Conservation (phyloP, 2,888 invertebrate species). For the Caenorhabditis angaria region DNA sequence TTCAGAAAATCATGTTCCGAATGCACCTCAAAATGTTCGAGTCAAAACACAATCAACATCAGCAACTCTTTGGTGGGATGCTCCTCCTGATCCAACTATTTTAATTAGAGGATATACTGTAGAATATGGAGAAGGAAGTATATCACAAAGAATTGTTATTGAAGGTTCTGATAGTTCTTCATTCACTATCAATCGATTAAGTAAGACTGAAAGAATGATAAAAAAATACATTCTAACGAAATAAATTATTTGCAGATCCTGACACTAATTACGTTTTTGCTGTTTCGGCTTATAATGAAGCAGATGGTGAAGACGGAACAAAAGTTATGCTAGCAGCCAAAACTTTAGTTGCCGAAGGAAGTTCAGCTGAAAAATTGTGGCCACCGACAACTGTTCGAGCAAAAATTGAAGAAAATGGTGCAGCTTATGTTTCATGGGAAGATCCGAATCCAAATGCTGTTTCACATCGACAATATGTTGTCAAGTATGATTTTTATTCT, state of each 20-base stretch:
- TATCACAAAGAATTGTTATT: constrained; percentile 62
- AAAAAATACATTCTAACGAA: background rate
- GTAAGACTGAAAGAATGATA: constrained; percentile 38
- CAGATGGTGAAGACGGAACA: constrained; percentile 69
- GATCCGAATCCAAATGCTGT: constrained; percentile 60
- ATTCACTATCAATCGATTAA: constrained; percentile 62
- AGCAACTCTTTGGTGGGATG: constrained; percentile 71
- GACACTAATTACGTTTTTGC: constrained; percentile 69
- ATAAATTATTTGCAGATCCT: constrained; percentile 40
- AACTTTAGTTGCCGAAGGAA: constrained; percentile 40
- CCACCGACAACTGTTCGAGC: constrained; percentile 60
- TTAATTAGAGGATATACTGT: constrained; percentile 70
- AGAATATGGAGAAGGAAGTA: constrained; percentile 67
- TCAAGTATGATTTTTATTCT: constrained; percentile 45
- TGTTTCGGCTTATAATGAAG: constrained; percentile 70
- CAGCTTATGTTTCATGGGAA: constrained; percentile 61
- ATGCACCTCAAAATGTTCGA: constrained; percentile 67
- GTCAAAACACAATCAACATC: constrained; percentile 56
- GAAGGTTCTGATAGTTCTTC: constrained; percentile 66
- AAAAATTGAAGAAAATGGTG: constrained; percentile 41
- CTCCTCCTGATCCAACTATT: constrained; percentile 59
- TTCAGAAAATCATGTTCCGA: constrained; percentile 67
- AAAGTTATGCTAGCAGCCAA: constrained; percentile 56
- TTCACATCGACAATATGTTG: constrained; percentile 59
- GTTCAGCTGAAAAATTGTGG: constrained; percentile 44